Percentiles rank a stretch among this genome's conserved stretches.
These are phyloP conservation scores for Trissolcus basalis DNA, from an alignment of 1,140 invertebrate genomes.

Conservation along the genomic window DNA sequence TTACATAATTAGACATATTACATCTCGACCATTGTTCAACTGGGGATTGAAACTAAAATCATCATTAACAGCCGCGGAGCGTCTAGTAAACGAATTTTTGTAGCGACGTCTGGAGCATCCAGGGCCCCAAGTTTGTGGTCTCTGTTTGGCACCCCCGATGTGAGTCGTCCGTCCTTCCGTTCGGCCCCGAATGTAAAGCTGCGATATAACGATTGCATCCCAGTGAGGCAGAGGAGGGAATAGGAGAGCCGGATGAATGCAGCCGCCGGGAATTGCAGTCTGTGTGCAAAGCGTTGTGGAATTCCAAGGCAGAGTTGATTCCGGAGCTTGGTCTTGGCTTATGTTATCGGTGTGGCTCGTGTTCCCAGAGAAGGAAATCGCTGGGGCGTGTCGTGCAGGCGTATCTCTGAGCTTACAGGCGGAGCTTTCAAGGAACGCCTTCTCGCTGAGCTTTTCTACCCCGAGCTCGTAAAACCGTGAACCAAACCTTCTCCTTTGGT, in stretches of 20 bases:
- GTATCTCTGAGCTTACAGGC: constrained; percentile 71
- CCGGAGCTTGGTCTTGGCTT: constrained; percentile 52
- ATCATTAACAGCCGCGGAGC: too few species aligned
- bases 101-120: too few species aligned
- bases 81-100: too few species aligned
- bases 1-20: too few species aligned
- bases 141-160: too few species aligned
- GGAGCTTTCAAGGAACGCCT: constrained; percentile 72
- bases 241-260: constrained; percentile 61
- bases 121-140: too few species aligned
- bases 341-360: constrained; percentile 61
- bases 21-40: too few species aligned
- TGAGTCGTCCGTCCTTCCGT: constrained; percentile 2
- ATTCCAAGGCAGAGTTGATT: constrained; percentile 56
- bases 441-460: constrained; percentile 64
- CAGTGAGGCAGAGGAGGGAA: constrained; percentile 50
- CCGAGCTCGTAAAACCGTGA: constrained; percentile 43
- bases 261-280: constrained; percentile 63
- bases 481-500: constrained; percentile 41
- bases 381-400: constrained; percentile 58
- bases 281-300: constrained; percentile 68
- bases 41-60: too few species aligned
- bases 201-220: constrained; percentile 70
- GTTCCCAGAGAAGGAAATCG: constrained; percentile 56
- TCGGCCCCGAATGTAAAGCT: constrained; percentile 41